Percentiles rank a stretch among this genome's conserved stretches.
Evolutionary conservation across 1,140 invertebrate genomes (phyloP).

Genomic region (Aricia agestis): DNA sequence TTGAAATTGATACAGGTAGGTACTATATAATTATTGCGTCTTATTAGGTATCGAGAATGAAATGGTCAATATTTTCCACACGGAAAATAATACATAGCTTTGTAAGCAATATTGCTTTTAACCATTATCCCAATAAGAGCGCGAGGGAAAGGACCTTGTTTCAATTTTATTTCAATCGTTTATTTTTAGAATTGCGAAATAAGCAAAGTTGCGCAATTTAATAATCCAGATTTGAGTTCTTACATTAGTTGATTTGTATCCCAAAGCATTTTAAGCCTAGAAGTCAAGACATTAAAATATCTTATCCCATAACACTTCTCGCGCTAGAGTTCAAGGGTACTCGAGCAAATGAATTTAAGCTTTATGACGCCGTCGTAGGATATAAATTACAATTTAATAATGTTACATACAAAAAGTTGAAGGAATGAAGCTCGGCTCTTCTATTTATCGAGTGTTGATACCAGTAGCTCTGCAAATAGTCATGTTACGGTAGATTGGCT

Average conservation of each 20-base stretch:
- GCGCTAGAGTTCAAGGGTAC: constrained; percentile 22
- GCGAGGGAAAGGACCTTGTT: neutral
- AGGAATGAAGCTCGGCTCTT: constrained; percentile 52
- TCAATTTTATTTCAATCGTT: neutral
- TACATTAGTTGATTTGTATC: constrained; percentile 2
- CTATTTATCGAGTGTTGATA: constrained; percentile 45
- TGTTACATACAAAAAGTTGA: constrained; percentile 44
- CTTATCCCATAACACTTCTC: constrained; percentile 31
- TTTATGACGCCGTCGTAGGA: constrained; percentile 26
- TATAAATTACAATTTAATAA: constrained; percentile 25
- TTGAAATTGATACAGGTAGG: too few relatives aligned
- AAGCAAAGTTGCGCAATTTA: constrained; percentile 25
- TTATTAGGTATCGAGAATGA: too few relatives aligned
- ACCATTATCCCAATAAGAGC: neutral
- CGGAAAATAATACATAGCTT: too few relatives aligned
- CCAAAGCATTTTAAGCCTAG: constrained; percentile 27
- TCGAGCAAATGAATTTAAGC: constrained; percentile 23
- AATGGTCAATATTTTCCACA: too few relatives aligned
- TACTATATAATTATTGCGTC: too few relatives aligned
- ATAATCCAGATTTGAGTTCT: constrained; percentile 26
- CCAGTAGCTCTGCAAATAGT: constrained; percentile 39
- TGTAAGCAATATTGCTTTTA: too few relatives aligned
- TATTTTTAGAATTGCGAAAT: neutral
- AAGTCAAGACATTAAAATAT: constrained; percentile 30
- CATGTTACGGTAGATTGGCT: constrained; percentile 32